Base-by-base conservation (phyloP, 2,113 vertebrate species). In the Peromyscus maniculatus region DNA sequence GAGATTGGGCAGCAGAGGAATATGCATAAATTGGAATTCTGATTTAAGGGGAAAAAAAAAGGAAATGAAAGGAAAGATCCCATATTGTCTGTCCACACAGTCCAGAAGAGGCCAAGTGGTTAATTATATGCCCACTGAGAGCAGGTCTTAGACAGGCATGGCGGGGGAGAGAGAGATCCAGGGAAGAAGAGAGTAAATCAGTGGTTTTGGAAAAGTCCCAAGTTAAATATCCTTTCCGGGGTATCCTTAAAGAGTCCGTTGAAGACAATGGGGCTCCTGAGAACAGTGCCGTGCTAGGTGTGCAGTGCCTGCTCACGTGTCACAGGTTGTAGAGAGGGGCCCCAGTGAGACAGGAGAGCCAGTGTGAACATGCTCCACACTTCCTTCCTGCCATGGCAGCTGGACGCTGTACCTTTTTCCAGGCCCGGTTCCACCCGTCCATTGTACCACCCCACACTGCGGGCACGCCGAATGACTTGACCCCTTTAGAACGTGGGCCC, bases 71-170 rank as follows among this genome's bases (percentile, higher is more conserved):
- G 87, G 90, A 91, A 97, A 84, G 74, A 62, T 93, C 67, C 62
- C 83, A 67, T 89, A 83, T 92, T 69, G 36, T 96, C 93, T 93
- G 66, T 92, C 71, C 39, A n/a, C 64, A 59, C 46, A 96, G 84
- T 49, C 3, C 49, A 94, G 86, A 74, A 96, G 94, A 91, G 94
- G 91, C 96, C 96, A 95, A 96, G 79, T 94, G 96, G 71, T 93
- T 95, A 97, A 97, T 97, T 94, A 59, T 82, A 95, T 88, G 87
- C 52, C 59, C 75, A 77, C 96, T 84, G 90, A 62, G 77, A 77
- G 87, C 71, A 77, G 87, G 75, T 87, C 75, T 95, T 69, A 90
- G 33, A 86, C n/a, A 59, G 82, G 67, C 79, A 33, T 36, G 62
- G 46, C 91, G 19, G 24, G 24, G 43, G 80, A 92, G 75, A 82